Conservation (phyloP, 2,888 invertebrate species). For the Choristoneura rosaceana region DNA sequence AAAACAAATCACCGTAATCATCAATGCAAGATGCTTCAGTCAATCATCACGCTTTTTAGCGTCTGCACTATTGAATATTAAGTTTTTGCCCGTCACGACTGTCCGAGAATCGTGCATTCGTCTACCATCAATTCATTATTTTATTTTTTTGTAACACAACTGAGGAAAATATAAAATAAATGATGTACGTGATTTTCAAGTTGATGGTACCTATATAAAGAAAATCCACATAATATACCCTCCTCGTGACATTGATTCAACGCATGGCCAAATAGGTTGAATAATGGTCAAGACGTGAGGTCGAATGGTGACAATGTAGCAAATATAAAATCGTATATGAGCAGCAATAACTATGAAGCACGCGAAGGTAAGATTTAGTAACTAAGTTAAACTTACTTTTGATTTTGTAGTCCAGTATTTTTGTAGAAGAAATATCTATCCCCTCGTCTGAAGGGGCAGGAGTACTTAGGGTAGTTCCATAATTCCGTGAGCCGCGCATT, state of each 20-base stretch:
- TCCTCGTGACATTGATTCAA: no score
- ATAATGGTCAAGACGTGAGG: no score
- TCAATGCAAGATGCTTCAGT: not conserved
- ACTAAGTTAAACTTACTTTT: conserved; percentile 87
- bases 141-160: not conserved
- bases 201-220: no score
- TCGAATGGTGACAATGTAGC: no score
- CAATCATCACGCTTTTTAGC: not conserved
- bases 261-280: no score
- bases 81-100: not conserved
- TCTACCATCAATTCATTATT: not conserved
- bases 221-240: no score
- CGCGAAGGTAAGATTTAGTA: not conserved
- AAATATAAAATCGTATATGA: not conserved
- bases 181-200: not conserved
- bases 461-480: conserved; percentile 99
- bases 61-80: not conserved
- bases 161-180: conserved; percentile 4
- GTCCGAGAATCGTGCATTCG: not conserved
- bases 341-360: not conserved
- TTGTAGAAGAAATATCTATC: conserved; percentile 95
- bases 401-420: conserved; percentile 98
- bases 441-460: conserved; percentile 93
- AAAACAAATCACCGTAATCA: not conserved
- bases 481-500: conserved; percentile 93